Evolutionary conservation across 2,888 invertebrate species (phyloP).

Genomic region (Mesoligia furuncula): DNA sequence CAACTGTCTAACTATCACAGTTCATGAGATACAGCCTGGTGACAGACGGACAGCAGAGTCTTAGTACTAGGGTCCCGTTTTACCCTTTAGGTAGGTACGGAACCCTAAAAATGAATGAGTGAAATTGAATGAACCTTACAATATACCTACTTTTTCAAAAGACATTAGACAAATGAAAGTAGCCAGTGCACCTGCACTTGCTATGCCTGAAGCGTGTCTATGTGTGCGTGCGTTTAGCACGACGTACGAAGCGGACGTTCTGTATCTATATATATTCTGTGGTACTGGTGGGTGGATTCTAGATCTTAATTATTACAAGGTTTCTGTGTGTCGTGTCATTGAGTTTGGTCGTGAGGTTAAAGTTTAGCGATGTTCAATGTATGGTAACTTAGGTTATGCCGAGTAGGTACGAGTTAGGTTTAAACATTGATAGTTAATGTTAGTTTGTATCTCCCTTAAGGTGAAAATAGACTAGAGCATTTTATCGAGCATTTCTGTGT

Average conservation of each 20-base stretch:
- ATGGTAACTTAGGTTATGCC: background rate
- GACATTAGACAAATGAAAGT: background rate
- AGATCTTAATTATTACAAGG: conserved; percentile 39
- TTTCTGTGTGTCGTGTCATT: conserved; percentile 28
- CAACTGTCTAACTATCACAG: no score
- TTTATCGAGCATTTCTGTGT: no score
- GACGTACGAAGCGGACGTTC: background rate
- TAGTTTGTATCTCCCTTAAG: conserved; percentile 9
- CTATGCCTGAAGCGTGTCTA: background rate
- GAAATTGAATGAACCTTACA: background rate
- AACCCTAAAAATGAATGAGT: background rate
- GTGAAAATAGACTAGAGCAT: no score
- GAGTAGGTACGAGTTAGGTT: background rate
- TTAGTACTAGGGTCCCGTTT: no score
- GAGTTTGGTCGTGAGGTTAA: conserved; percentile 28
- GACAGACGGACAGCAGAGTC: no score
- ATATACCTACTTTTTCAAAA: background rate
- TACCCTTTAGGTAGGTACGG: no score
- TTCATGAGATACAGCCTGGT: no score
- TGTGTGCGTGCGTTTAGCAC: background rate
- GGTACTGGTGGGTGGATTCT: conserved; percentile 12
- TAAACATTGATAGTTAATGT: background rate
- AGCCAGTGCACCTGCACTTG: background rate
- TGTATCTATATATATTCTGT: conserved; percentile 13
- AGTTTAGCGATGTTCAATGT: conserved; percentile 27